Evolutionary conservation across 2,113 vertebrate genomes (phyloP).

Genomic region (Ranitomeya variabilis): DNA sequence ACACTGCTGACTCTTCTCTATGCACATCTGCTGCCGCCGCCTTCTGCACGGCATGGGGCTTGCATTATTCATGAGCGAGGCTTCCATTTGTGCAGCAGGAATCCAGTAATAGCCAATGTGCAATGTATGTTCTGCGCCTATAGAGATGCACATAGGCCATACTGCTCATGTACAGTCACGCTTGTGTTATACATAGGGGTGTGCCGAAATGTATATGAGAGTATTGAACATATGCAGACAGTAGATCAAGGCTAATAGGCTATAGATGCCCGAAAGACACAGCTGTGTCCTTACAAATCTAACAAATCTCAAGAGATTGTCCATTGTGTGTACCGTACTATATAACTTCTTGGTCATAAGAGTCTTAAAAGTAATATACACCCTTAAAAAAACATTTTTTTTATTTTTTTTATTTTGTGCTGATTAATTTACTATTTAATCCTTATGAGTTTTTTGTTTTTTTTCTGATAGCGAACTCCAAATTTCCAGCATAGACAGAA

Average conservation of each 20-base stretch:
- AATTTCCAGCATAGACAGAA: too few relatives aligned
- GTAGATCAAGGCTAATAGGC: background rate
- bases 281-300: background rate
- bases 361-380: too few relatives aligned
- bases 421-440: too few relatives aligned
- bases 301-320: background rate
- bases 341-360: background rate
- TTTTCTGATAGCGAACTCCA: too few relatives aligned
- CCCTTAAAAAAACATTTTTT: too few relatives aligned
- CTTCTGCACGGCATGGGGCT: slow-evolving; percentile 9
- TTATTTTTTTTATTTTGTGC: too few relatives aligned
- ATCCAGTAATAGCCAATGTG: slow-evolving; percentile 39
- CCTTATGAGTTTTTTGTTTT: too few relatives aligned
- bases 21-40: slow-evolving; percentile 55
- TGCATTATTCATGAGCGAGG: slow-evolving; percentile 52
- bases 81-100: slow-evolving; percentile 47
- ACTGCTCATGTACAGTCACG: background rate
- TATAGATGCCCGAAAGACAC: background rate
- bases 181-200: background rate
- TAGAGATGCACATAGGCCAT: background rate
- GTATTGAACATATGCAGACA: background rate
- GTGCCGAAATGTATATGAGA: background rate
- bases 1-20: slow-evolving; percentile 56
- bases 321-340: background rate
- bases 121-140: background rate